These are phyloP conservation scores for Paracyclopina nana DNA, from an alignment of 1,140 invertebrate species.

Conservation along the genomic window DNA sequence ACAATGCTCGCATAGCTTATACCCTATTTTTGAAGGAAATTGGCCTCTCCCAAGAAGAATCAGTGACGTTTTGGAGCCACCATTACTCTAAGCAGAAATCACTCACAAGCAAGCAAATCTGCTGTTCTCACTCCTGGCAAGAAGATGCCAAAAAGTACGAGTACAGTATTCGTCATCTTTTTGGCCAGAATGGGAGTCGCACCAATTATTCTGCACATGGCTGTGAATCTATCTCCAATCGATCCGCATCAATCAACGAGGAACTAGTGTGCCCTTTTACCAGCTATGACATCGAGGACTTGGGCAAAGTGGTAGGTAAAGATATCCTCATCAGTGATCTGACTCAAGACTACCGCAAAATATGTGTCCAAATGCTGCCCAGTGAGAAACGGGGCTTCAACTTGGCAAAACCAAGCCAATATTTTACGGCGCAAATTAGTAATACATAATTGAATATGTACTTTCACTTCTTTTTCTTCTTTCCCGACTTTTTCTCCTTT, in stretches of 20 bases:
- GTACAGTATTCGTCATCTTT: constrained; percentile 48
- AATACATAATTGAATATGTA: no score
- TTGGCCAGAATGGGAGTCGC: constrained; percentile 43
- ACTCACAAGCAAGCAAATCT: constrained; percentile 24
- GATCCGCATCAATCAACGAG: not conserved
- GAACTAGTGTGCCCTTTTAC: constrained; percentile 3
- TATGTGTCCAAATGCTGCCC: no score
- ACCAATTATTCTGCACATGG: constrained; percentile 36
- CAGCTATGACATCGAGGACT: not conserved
- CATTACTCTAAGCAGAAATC: constrained; percentile 37
- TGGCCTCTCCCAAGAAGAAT: constrained; percentile 40
- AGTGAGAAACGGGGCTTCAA: no score
- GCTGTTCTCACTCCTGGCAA: constrained; percentile 41
- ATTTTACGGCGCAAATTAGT: no score
- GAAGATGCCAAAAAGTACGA: constrained; percentile 39
- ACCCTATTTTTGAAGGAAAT: constrained; percentile 48
- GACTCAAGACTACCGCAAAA: no score
- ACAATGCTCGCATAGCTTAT: constrained; percentile 45
- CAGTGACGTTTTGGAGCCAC: constrained; percentile 40
- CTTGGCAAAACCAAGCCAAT: no score
- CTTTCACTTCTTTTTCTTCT: constrained; percentile 19
- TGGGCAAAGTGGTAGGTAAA: no score
- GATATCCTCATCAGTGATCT: no score
- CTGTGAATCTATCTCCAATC: constrained; percentile 30
- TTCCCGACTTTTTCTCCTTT: constrained; percentile 16